phyloP scores from a whole-genome alignment of 2,113 vertebrate genomes.

The Callorhinus ursinus region DNA sequence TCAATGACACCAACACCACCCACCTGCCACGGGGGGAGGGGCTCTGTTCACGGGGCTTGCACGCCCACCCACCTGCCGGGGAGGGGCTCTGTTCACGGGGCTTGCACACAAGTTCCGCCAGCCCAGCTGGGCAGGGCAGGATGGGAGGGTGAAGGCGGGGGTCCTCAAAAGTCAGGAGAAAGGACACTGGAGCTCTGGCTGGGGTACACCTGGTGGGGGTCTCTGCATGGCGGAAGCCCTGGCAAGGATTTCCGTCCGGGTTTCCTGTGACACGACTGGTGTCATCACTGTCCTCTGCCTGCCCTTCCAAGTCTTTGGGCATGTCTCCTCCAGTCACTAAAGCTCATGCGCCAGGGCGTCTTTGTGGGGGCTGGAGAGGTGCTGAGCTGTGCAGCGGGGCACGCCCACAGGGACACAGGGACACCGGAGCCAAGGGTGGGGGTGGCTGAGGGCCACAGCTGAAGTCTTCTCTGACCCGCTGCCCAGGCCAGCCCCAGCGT shows the following conservation, averaged over 20 bases:
- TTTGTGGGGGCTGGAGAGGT: not conserved
- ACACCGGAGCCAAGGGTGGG: not conserved
- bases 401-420: not conserved
- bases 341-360: fast-evolving
- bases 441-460: not conserved
- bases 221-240: fast-evolving
- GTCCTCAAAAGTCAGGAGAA: not conserved
- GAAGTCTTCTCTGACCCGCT: not conserved
- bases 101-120: not conserved
- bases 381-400: not conserved
- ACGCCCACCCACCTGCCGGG: too few species aligned
- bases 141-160: fast-evolving
- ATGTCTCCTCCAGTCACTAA: not conserved
- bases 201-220: too few species aligned
- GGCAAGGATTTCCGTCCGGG: not conserved
- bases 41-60: too few species aligned
- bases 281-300: not conserved
- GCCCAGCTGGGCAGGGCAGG: not conserved
- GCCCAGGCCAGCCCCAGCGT: fast-evolving
- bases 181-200: fast-evolving
- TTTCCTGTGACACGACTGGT: not conserved
- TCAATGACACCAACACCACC: fast-evolving
- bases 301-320: fast-evolving
- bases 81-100: too few species aligned
- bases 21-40: fast-evolving